Conservation (phyloP, 2,888 invertebrate species). For the Caenorhabditis virilis region DNA sequence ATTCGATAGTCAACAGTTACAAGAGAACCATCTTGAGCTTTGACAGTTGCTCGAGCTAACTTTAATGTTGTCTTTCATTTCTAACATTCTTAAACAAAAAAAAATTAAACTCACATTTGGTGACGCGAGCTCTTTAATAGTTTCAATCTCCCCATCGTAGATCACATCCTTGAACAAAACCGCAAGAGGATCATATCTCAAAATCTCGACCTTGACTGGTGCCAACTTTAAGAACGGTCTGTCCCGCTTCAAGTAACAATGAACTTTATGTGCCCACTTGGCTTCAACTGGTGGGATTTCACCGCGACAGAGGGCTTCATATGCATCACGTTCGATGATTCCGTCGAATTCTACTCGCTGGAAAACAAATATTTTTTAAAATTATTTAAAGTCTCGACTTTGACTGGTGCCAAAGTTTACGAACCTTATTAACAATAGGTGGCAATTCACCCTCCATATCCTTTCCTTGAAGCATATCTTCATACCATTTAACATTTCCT, state of each 20-base stretch:
- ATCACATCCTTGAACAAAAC: constrained; percentile 71
- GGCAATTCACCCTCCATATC: constrained; percentile 67
- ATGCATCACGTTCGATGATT: constrained; percentile 71
- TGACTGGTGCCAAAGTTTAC: background rate
- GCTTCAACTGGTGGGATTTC: constrained; percentile 48
- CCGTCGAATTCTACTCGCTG: constrained; percentile 54
- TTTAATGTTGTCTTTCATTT: constrained; percentile 11
- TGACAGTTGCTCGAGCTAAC: constrained; percentile 55
- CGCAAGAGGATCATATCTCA: constrained; percentile 62
- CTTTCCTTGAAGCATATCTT: constrained; percentile 76
- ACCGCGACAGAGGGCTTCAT: constrained; percentile 72
- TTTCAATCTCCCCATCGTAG: constrained; percentile 83
- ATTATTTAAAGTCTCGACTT: too few species aligned
- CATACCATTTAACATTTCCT: constrained; percentile 88
- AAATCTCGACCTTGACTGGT: constrained; percentile 67
- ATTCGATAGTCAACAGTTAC: constrained; percentile 52
- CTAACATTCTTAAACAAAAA: background rate
- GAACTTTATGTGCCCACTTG: constrained; percentile 48
- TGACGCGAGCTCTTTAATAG: constrained; percentile 82
- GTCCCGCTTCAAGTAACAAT: constrained; percentile 64
- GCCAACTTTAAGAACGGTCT: constrained; percentile 64
- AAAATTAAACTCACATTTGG: constrained; percentile 77
- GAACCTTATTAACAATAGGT: constrained; percentile 57
- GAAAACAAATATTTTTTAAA: background rate
- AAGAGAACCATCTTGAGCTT: constrained; percentile 39